A percentile compares a stretch with the other conserved stretches of the same genome.
phyloP scores from a whole-genome alignment of 2,113 vertebrate species.

The Ardeotis arabs region DNA sequence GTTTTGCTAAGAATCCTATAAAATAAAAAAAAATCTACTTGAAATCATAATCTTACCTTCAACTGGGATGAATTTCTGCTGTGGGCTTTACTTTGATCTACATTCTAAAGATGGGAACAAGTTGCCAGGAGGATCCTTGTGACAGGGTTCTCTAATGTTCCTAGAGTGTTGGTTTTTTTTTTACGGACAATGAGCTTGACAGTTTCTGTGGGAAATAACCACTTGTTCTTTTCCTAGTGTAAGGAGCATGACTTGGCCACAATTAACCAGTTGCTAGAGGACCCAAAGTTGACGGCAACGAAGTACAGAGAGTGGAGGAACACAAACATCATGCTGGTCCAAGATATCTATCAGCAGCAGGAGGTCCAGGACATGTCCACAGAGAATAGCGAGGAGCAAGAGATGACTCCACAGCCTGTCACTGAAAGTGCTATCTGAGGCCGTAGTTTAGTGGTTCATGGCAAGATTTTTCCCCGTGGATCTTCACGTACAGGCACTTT shows the following conservation, averaged over 20 bases:
- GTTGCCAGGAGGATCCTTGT: neutral
- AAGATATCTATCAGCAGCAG: conserved; percentile 82
- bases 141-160: neutral
- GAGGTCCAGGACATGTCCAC: conserved; percentile 25
- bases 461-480: neutral
- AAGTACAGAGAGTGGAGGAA: conserved; percentile 93
- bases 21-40: neutral
- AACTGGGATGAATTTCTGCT: neutral
- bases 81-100: neutral
- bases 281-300: conserved; percentile 81
- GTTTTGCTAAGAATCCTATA: neutral
- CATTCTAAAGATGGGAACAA: neutral
- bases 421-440: conserved; percentile 70
- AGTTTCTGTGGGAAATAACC: neutral
- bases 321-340: conserved; percentile 83
- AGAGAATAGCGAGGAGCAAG: conserved; percentile 38
- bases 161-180: neutral
- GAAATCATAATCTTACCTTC: neutral
- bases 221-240: conserved; percentile 76
- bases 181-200: neutral
- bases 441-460: neutral
- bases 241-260: conserved; percentile 91
- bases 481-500: neutral
- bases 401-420: conserved; percentile 14
- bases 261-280: conserved; percentile 88